These are phyloP conservation scores for Pandemis corylana DNA, from an alignment of 2,888 invertebrate genomes.

Conservation along the genomic window DNA sequence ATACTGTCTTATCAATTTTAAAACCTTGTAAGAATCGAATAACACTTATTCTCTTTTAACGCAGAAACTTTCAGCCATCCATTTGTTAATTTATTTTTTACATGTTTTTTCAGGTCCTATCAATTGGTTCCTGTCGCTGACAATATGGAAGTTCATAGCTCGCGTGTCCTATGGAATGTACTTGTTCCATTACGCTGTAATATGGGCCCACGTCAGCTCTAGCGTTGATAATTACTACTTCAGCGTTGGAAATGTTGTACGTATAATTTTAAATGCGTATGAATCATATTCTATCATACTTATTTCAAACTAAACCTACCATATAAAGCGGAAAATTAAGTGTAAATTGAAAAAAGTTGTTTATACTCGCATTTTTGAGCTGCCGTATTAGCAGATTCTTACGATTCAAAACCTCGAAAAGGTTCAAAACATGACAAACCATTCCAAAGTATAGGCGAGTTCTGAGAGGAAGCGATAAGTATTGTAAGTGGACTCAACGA, in stretches of 20 bases:
- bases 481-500: no score
- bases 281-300: no score
- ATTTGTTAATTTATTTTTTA: neutral
- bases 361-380: neutral
- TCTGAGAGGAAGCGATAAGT: no score
- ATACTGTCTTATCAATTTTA: no score
- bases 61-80: no score
- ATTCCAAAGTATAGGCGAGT: no score
- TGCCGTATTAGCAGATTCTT: neutral
- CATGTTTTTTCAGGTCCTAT: conserved; percentile 59
- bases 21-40: no score
- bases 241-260: conserved; percentile 8
- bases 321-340: no score
- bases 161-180: conserved; percentile 17
- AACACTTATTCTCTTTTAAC: no score
- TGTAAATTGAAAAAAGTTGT: neutral
- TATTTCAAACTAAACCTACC: no score
- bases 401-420: no score
- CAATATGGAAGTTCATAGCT: conserved; percentile 50
- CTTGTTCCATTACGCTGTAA: conserved; percentile 15
- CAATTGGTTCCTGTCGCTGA: conserved; percentile 68
- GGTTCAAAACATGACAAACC: no score
- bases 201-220: neutral
- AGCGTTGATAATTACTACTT: conserved; percentile 1
- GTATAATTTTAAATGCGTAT: neutral